Evolutionary conservation across 1,140 invertebrate genomes (phyloP), one percentile per base, ranked within the genome.

Genomic region (Fopius arisanus): DNA sequence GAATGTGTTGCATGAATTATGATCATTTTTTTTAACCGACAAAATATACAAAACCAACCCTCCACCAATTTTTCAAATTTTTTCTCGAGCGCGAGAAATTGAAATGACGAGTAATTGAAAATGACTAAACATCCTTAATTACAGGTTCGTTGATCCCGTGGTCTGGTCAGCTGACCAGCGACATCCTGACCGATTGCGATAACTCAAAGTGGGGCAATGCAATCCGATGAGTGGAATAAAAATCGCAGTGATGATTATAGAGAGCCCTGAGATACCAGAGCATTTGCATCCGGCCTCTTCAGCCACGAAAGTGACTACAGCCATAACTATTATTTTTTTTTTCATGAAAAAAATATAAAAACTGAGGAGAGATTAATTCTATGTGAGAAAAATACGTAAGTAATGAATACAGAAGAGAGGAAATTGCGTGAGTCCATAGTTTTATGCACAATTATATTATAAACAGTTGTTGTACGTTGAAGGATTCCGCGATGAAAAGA

Each of bases 181-280:
- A 74, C 75, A 77, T 77, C 75, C 75, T 73, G 71, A 77, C 72
- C 75, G 69, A 77, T 12, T 74, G 51, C 72, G 75, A 77, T 77
- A 77, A 65, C 66, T 40, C 59, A 59, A 68, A 62, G 29, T 70
- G 14, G 48, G 68, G 33, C 66, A 41, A 51, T 54, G 51, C 67
- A 68, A 68, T 41, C 23, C 65, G 67, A 33, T 41, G 12, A 26
- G 31, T 26, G 51, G 12, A 68, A 43, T 59, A 67, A 26, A 41
- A 67, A 23, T 28, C 21, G n/a, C 37, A 29, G 26, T 16, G 33
- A 43, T 40, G 7, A 72, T 72, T 66, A 65, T 71, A 48, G 54
- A 59, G 21, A 28, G 26, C 54, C 19, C 10, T 7, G 54, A 59
- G 54, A 59, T 59, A 59, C 14, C 21, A 59, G 21, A 59, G 19